Percentiles rank a stretch among this genome's conserved stretches.
Conservation (phyloP, 2,797 vertebrate species). For the Pempheris klunzingeri region DNA sequence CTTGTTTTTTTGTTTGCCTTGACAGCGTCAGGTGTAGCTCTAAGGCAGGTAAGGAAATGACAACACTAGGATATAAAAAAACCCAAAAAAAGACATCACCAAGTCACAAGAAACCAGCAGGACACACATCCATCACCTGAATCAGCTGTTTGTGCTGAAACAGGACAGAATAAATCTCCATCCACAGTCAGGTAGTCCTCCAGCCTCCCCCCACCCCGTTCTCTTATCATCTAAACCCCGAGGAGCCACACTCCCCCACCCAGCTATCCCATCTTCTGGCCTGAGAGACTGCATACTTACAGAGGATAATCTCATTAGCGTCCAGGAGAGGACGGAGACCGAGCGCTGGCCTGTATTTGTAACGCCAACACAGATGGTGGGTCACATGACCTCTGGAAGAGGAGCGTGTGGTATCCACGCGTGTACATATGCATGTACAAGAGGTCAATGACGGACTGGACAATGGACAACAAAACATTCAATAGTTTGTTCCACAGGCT, state of each 20-base stretch:
- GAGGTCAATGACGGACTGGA: conserved; percentile 67
- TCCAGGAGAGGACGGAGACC: conserved; percentile 64
- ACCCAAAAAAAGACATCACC: background rate
- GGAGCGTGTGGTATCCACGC: conserved; percentile 37
- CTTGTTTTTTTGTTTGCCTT: background rate
- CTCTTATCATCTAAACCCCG: conserved; percentile 24
- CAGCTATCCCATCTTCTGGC: conserved; percentile 74
- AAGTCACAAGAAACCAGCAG: background rate
- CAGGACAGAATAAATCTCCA: background rate
- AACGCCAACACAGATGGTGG: conserved; percentile 81
- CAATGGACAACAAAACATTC: conserved; percentile 80
- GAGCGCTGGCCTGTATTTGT: conserved; percentile 68
- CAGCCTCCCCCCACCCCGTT: background rate
- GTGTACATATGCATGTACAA: conserved; percentile 56
- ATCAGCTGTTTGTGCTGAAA: background rate
- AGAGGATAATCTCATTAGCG: conserved; percentile 86
- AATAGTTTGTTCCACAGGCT: conserved; percentile 82
- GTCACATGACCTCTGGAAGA: conserved; percentile 81
- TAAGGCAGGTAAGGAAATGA: background rate
- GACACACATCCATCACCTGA: background rate
- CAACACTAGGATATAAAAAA: background rate
- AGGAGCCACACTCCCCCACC: conserved; percentile 59
- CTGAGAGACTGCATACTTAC: conserved; percentile 82
- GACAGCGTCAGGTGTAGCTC: background rate
- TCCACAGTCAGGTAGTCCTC: background rate